Base-by-base conservation (phyloP, 2,797 vertebrate genomes). In the Uromys caudimaculatus region DNA sequence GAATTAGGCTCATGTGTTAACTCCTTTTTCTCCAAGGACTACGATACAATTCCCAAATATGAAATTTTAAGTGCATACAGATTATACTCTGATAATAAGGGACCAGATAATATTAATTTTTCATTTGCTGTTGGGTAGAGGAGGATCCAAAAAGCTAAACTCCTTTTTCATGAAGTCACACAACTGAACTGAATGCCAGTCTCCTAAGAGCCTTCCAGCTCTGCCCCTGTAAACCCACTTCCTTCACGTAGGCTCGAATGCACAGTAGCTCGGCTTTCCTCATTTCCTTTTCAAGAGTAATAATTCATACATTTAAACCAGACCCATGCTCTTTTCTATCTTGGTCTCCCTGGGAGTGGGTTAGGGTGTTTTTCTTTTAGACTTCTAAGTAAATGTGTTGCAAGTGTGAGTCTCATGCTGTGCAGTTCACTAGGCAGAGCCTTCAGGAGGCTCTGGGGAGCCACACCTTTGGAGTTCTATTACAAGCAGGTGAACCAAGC, bases 251-350 rank as follows among this genome's bases (percentile, higher is more conserved):
- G 89, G 14, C 81, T n/a, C 3, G 1, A 1, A n/a, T 17, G 50
- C 47, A 60, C 71, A 9, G 95, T 89, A 91, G 91, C 67, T 14
- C 47, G 10, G 52, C 91, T 96, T 71, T 54, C 56, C 85, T 82
- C 41, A 35, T 93, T 96, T 89, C 93, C 93, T 85, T 95, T 96
- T 92, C 83, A 83, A 89, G 78, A 93, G 89, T 58, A 87, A 95
- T 85, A 81, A 94, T 84, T 88, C 67, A 73, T 75, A 89, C 32
- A 85, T 90, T 69, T 94, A 93, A 94, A 78, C 71, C 54, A 35
- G 21, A 82, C 73, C 78, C 77, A 75, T 19, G 64, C 41, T 58
- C 78, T 95, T 85, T 32, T 64, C 73, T 21, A 16, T 41, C 86
- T 69, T 21, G 52, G 35, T 86, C 62, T 90, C 44, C 60, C 67